Conservation (phyloP, 2,113 vertebrate genomes). For the Copsychus sechellarum region DNA sequence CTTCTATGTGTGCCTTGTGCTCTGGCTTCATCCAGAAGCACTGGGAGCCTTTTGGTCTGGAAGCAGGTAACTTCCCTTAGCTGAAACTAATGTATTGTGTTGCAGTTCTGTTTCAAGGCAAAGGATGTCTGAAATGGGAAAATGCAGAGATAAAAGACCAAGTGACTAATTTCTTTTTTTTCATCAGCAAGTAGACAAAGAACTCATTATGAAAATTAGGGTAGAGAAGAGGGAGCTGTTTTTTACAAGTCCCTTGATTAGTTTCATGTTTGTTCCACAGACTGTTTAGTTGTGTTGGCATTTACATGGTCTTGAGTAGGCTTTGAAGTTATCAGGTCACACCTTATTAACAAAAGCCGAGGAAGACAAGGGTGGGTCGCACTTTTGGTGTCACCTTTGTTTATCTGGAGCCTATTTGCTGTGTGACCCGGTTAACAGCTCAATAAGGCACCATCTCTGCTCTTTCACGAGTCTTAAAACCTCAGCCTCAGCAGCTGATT, state of each 20-base stretch:
- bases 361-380: neutral
- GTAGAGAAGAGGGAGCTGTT: neutral
- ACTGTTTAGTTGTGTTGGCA: neutral
- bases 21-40: neutral
- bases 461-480: neutral
- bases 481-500: neutral
- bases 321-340: constrained; percentile 49
- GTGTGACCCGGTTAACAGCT: neutral
- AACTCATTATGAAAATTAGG: neutral
- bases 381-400: neutral
- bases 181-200: neutral
- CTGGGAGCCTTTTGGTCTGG: neutral
- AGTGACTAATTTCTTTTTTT: neutral
- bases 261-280: neutral
- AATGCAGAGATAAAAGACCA: neutral
- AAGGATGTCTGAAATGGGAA: neutral
- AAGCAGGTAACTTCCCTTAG: neutral
- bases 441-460: neutral
- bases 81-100: neutral
- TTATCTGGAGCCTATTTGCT: constrained; percentile 30
- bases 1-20: fast-evolving
- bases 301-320: neutral
- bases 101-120: neutral
- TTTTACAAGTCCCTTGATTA: neutral
- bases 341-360: constrained; percentile 24